Evolutionary conservation across 1,140 invertebrate genomes (phyloP), one percentile per base, ranked within the genome.

Genomic region (Probaryconus sp.): DNA sequence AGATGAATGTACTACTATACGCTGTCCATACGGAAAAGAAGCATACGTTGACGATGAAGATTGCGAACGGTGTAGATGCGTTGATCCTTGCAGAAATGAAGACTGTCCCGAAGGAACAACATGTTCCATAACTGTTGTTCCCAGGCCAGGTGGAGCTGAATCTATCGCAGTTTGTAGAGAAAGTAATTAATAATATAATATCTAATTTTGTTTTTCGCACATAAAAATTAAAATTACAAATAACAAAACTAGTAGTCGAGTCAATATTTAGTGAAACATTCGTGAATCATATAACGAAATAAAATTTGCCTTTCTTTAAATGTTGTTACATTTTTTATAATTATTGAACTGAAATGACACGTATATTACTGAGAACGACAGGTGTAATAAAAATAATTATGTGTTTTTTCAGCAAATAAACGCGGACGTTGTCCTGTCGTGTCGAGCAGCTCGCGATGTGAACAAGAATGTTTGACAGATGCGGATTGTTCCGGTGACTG

Each of bases 21-120:
- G 89, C 1, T 97, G 95, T 88, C 90, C 92, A 0, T 96, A 94
- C 79, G 94, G 94, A 16, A 89, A 93, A 5, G 92, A 94, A 77
- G 90, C 90, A n/a, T 92, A 89, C 55, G 89, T 92, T 0, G 92
- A 92, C 63, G 81, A 85, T 11, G 84, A 90, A 13, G 83, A 88
- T 5, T 97, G 95, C 83, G 90, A 91, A 40, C 86, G 90, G n/a
- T 97, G 95, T 80, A 85, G 90, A 5, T 97, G 96, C 80, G 86
- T 89, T 42, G 89, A 96, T 83, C 95, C 95, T 0, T 97, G 95
- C 79, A 85, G 87, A 9, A 83, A 85, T 9, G 88, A 91, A 47
- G 42, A 80, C 2, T 96, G 95, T 78, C 88, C 90, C 0, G 86
- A 89, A 14, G 90, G 87, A n/a, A 90, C 91, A 11, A 89, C 89